These are phyloP conservation scores for Paragorgia papillata DNA, from an alignment of 92 coral and sea anemone species.

Conservation along the genomic window DNA sequence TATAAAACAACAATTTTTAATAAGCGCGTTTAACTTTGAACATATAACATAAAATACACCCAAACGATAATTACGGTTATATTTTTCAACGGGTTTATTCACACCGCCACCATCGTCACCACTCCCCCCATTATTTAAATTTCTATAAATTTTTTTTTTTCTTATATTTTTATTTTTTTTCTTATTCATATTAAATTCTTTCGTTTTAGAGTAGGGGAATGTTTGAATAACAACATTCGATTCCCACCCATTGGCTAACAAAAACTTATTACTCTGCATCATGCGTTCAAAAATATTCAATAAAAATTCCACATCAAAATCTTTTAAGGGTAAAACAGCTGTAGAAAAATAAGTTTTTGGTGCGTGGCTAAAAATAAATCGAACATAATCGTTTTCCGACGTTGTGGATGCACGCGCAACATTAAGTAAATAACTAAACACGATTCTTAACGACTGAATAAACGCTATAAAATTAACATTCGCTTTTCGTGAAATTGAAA, in stretches of 20 bases:
- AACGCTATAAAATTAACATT: neutral
- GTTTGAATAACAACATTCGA: neutral
- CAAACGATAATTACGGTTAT: neutral
- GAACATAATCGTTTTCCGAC: neutral
- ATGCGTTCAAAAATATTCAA: neutral
- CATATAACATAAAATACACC: neutral
- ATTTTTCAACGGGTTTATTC: neutral
- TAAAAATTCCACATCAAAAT: neutral
- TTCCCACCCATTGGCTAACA: neutral
- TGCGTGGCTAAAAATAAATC: neutral
- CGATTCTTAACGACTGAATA: neutral
- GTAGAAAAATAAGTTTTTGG: neutral
- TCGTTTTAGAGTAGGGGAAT: no score
- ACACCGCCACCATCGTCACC: neutral
- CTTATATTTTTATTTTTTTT: neutral
- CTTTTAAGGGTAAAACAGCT: neutral
- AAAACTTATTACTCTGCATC: neutral
- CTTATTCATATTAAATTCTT: neutral
- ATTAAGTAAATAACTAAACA: neutral
- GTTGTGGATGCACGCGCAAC: neutral
- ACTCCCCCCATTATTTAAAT: neutral
- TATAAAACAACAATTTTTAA: constrained; percentile 3
- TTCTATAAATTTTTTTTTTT: neutral
- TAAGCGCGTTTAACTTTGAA: neutral
- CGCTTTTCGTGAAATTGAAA: neutral